phyloP scores from a whole-genome alignment of 2,797 vertebrate species.

The Alcedo quadribrachys region DNA sequence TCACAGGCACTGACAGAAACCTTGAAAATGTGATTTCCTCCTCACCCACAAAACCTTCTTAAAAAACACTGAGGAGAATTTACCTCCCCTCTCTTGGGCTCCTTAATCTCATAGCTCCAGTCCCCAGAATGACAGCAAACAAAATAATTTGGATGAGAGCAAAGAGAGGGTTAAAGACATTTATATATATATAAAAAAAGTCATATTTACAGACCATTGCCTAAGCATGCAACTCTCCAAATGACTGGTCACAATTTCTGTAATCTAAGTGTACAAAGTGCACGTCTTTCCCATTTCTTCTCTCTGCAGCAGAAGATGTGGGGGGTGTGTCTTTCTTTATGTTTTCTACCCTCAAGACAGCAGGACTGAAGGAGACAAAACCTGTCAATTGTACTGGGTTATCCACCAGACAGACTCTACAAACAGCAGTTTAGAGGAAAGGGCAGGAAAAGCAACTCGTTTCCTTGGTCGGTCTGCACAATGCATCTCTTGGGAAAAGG shows the following conservation, averaged over 20 bases:
- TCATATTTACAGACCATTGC: conserved; percentile 70
- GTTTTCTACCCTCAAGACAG: not conserved
- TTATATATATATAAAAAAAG: conserved; percentile 68
- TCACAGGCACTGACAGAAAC: not conserved
- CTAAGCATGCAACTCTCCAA: conserved; percentile 62
- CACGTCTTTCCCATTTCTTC: conserved; percentile 44
- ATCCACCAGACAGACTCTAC: not conserved
- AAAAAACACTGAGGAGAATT: not conserved
- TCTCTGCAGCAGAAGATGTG: conserved; percentile 19
- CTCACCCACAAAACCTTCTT: not conserved
- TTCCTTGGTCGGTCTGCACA: conserved; percentile 6
- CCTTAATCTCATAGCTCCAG: not conserved
- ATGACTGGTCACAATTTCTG: conserved; percentile 34
- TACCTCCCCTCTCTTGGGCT: not conserved
- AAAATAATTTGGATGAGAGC: conserved; percentile 37
- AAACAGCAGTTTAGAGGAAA: not conserved
- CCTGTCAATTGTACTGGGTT: not conserved
- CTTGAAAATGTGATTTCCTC: not conserved
- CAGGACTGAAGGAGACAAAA: not conserved
- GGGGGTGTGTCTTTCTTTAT: not conserved
- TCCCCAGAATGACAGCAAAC: not conserved
- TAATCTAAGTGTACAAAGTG: conserved; percentile 66
- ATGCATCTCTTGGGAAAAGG: not conserved
- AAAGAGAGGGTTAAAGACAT: conserved; percentile 60
- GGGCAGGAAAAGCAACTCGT: not conserved